These are phyloP conservation scores for Drosophila siamana DNA, from an alignment of 2,888 invertebrate species.

Conservation along the genomic window DNA sequence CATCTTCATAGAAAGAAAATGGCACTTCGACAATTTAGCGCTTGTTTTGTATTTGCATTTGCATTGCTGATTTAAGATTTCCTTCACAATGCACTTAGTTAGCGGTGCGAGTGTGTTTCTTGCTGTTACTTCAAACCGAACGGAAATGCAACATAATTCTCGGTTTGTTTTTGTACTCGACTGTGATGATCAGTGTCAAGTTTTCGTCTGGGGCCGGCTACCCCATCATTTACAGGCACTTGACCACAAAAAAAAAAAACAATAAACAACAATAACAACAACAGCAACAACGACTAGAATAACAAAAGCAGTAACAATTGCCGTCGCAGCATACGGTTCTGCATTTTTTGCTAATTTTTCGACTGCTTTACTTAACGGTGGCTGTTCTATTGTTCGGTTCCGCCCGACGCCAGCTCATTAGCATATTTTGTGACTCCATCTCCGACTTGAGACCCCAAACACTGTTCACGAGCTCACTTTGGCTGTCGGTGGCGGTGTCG, in stretches of 20 bases:
- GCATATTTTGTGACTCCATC: conserved; percentile 56
- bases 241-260: conserved; percentile 66
- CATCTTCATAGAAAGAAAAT: conserved; percentile 35
- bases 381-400: conserved; percentile 63
- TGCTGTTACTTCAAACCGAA: conserved; percentile 42
- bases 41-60: conserved; percentile 44
- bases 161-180: conserved; percentile 59
- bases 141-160: conserved; percentile 80
- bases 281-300: not conserved
- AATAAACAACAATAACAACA: not conserved
- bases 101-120: conserved; percentile 8
- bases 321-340: conserved; percentile 34
- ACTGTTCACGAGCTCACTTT: conserved; percentile 6
- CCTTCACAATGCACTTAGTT: conserved; percentile 50
- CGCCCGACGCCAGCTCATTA: conserved; percentile 66
- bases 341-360: conserved; percentile 60
- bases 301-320: conserved; percentile 50
- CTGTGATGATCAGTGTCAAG: conserved; percentile 84
- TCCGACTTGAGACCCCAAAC: conserved; percentile 1
- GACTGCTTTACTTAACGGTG: conserved; percentile 73
- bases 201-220: conserved; percentile 70
- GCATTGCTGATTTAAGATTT: conserved; percentile 80
- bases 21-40: conserved; percentile 40
- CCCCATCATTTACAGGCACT: conserved; percentile 70
- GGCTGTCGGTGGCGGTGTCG: conserved; percentile 9